Evolutionary conservation across 1,140 invertebrate genomes (phyloP).

Genomic region (Adelges cooleyi): DNA sequence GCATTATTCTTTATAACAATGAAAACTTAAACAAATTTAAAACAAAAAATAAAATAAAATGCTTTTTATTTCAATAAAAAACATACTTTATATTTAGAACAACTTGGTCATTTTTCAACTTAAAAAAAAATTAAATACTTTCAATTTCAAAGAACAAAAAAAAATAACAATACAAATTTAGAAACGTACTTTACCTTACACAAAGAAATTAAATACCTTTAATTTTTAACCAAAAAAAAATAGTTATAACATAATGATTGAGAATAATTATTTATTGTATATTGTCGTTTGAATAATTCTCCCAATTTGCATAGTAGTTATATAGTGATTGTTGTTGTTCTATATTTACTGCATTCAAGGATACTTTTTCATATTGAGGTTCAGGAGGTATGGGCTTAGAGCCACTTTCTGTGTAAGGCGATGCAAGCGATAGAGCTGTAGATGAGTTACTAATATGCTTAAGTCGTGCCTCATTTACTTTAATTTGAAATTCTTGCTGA

Average conservation of each 20-base stretch:
- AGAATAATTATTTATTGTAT: too few relatives aligned
- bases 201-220: too few relatives aligned
- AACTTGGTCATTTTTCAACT: not conserved
- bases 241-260: too few relatives aligned
- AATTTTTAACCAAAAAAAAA: too few relatives aligned
- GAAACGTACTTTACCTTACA: too few relatives aligned
- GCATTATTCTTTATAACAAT: too few relatives aligned
- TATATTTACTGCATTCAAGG: not conserved
- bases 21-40: too few relatives aligned
- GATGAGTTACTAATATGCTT: not conserved
- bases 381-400: not conserved
- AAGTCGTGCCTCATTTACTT: not conserved
- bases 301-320: not conserved
- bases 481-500: not conserved
- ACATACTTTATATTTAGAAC: not conserved
- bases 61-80: too few relatives aligned
- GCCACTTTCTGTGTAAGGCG: not conserved
- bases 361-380: not conserved
- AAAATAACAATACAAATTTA: not conserved
- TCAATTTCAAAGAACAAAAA: not conserved
- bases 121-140: not conserved
- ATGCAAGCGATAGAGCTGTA: not conserved
- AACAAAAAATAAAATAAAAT: too few relatives aligned
- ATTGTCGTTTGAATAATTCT: not conserved
- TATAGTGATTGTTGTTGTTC: not conserved